Evolutionary conservation across 2,888 invertebrate species (phyloP).

Genomic region (Drosophila lacicola): DNA sequence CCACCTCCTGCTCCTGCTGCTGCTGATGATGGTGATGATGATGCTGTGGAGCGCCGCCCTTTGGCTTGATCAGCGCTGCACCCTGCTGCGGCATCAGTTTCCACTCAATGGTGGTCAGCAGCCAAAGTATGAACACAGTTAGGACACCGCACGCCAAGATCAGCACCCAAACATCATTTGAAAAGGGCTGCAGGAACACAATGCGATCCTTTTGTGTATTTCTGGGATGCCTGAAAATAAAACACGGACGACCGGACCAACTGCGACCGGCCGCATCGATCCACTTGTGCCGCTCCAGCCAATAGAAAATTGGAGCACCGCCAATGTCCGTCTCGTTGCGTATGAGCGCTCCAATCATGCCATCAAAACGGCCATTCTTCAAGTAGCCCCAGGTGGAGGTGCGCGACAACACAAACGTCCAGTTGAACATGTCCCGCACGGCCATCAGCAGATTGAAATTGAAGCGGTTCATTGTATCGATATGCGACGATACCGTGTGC

Average conservation of each 20-base stretch:
- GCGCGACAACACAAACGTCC: slow-evolving; percentile 85
- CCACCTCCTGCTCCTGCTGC: background rate
- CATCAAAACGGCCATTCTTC: slow-evolving; percentile 87
- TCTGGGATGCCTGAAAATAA: slow-evolving; percentile 90
- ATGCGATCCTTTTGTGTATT: slow-evolving; percentile 87
- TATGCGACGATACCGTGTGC: slow-evolving; percentile 86
- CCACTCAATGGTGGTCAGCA: slow-evolving; percentile 70
- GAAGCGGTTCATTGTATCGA: slow-evolving; percentile 88
- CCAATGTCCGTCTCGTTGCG: slow-evolving; percentile 88
- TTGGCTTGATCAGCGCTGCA: slow-evolving; percentile 65
- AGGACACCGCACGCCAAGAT: slow-evolving; percentile 84
- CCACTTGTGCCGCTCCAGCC: slow-evolving; percentile 87
- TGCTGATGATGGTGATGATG: slow-evolving; percentile 18
- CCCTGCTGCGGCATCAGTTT: slow-evolving; percentile 58
- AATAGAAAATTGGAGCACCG: slow-evolving; percentile 88
- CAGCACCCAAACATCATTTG: slow-evolving; percentile 87
- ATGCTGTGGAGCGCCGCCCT: slow-evolving; percentile 54
- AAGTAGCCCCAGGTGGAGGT: slow-evolving; percentile 88
- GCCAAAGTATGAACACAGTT: slow-evolving; percentile 77
- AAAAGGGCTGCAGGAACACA: slow-evolving; percentile 88
- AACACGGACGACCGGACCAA: slow-evolving; percentile 86
- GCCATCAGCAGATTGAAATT: slow-evolving; percentile 87
- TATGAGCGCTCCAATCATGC: slow-evolving; percentile 88
- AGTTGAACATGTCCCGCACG: slow-evolving; percentile 88
- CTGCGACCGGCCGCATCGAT: slow-evolving; percentile 84